Base-by-base conservation (phyloP, 2,113 vertebrate species). In the Setophaga coronata region DNA sequence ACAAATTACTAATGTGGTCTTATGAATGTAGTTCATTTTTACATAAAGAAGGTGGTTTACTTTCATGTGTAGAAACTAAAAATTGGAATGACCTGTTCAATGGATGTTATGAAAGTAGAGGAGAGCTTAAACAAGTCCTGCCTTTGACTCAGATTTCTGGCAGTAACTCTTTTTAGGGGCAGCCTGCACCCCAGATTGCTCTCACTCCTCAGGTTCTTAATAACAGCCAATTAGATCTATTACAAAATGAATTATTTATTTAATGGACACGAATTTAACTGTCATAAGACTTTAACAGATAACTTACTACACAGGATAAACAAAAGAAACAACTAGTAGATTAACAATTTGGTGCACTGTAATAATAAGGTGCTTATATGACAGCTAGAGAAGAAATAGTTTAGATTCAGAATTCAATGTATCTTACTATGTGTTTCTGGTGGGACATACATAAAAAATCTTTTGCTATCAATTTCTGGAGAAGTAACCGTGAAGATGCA, bases 401-500 rank as follows among this genome's bases (percentile, higher is more conserved):
- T 14, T 38, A 38, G 14, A 21, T 62, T 21, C n/a, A 14, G 48
- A 40, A 26, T 45, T 62, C 38, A 72, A 0, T 45, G 67, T 16
- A 7, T 54, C 3, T 72, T 33, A 45, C 38, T 4, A 12, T 54
- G 26, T 14, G 1, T 72, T 72, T 33, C 40, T 62, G 8, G 31
- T 45, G 21, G 11, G 57, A 11, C 14, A 36, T 62, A 33, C 8
- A 20, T 53, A 36, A 53, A 43, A 82, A 45, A 25, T 42, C 16
- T 53, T 83, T 20, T 53, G 21, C 33, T 72, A 18, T 45, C 33
- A 6, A 0, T 72, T 83, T 33, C 38, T 14, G 2, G 33, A 45
- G 18, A 33, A 54, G 21, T 45, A 72, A 26, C 33, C 33, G 33
- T 0, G 0, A 38, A 38, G 21, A 53, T 36, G 5, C 13, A 4